These are phyloP conservation scores for Saturnia japonica DNA, from an alignment of 2,888 invertebrate genomes.

Conservation along the genomic window DNA sequence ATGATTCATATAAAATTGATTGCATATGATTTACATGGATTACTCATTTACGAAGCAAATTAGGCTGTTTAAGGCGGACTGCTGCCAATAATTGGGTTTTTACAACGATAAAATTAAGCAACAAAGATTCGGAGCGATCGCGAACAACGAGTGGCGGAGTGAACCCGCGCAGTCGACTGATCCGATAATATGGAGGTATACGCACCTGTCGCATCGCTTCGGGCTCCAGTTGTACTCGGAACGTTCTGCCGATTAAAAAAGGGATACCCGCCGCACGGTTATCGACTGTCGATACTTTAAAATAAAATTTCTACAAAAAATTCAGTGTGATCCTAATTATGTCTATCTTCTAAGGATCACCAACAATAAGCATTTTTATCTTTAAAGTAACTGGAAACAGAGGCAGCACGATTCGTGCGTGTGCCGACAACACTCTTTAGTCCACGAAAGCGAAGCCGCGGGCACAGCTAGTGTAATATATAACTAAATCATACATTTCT, in stretches of 20 bases:
- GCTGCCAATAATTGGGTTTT: conserved; percentile 46
- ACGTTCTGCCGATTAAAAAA: background rate
- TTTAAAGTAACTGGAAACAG: too few relatives aligned
- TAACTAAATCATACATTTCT: too few relatives aligned
- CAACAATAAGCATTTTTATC: too few relatives aligned
- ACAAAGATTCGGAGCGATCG: conserved; percentile 4
- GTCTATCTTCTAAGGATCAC: too few relatives aligned
- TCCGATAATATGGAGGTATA: conserved; percentile 1
- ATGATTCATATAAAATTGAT: conserved; percentile 3
- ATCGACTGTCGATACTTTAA: conserved; percentile 4
- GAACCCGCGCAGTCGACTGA: background rate
- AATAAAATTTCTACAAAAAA: too few relatives aligned
- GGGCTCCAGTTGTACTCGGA: background rate
- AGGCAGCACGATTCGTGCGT: too few relatives aligned
- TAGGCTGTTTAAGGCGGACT: conserved; percentile 40
- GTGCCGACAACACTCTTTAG: too few relatives aligned
- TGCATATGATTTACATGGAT: conserved; percentile 23
- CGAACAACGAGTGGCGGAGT: background rate
- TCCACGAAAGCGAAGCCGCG: too few relatives aligned
- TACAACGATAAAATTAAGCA: conserved; percentile 28
- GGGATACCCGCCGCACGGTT: background rate
- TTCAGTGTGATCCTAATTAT: too few relatives aligned
- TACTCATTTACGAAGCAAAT: conserved; percentile 37
- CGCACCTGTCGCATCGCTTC: conserved; percentile 5
- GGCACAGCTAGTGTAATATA: too few relatives aligned